Percentiles rank a stretch among this genome's conserved stretches.
Conservation (phyloP, 2,888 invertebrate genomes). For the Thumatha senex region DNA sequence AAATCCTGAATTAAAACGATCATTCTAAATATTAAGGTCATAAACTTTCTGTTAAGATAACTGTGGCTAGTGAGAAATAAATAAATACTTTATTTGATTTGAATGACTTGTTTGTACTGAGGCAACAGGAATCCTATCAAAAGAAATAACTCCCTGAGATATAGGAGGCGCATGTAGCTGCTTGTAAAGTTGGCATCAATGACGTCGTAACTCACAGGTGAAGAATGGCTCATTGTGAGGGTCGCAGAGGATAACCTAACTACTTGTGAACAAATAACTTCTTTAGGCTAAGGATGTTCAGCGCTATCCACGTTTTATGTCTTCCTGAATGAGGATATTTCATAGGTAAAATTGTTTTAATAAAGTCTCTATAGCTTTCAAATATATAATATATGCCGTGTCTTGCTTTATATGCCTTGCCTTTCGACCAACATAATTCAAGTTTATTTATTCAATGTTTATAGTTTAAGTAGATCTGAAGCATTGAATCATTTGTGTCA, state of each 20-base stretch:
- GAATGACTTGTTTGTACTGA: conserved; percentile 1
- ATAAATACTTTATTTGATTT: background rate
- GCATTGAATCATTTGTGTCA: no score
- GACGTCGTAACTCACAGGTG: conserved; percentile 9
- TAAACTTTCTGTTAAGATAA: background rate
- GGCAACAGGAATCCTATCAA: conserved; percentile 2
- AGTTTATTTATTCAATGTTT: no score
- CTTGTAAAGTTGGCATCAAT: conserved; percentile 11
- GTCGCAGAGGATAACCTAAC: conserved; percentile 6
- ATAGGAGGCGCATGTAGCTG: conserved; percentile 2
- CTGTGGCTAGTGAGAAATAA: background rate
- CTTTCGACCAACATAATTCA: no score
- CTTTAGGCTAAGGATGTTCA: background rate
- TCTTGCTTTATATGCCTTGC: no score
- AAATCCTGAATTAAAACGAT: no score
- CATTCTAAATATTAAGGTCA: no score
- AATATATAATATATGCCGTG: no score
- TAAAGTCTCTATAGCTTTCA: no score
- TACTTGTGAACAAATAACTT: background rate
- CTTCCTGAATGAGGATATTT: no score
- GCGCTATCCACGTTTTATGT: background rate
- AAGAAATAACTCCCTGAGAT: conserved; percentile 5
- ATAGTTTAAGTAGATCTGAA: no score
- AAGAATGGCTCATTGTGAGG: conserved; percentile 15
- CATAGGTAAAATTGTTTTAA: no score